A percentile compares a stretch with the other conserved stretches of the same genome.
Evolutionary conservation across 2,888 invertebrate genomes (phyloP).

Genomic region (Acrocera orbiculus): DNA sequence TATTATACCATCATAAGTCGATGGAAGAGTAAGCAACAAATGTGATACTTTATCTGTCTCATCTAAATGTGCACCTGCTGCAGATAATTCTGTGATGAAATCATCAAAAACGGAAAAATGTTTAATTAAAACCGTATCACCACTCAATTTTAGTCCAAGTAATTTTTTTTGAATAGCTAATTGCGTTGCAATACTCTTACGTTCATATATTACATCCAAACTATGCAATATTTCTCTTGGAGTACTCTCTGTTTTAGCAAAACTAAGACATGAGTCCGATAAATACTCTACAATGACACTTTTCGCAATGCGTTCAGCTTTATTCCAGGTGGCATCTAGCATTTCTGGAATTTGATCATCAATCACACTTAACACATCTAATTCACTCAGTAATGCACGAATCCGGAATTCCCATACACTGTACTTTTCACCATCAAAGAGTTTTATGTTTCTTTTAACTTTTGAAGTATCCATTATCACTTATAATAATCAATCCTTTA

Average conservation of each 20-base stretch:
- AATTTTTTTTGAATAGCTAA: constrained; percentile 6
- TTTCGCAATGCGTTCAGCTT: not conserved
- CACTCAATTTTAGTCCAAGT: constrained; percentile 6
- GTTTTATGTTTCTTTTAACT: too few relatives aligned
- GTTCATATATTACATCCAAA: constrained; percentile 6
- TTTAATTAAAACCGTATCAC: constrained; percentile 2
- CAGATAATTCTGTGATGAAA: constrained; percentile 18
- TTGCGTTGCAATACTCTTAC: constrained; percentile 7
- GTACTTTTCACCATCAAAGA: constrained; percentile 5
- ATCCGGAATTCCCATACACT: too few relatives aligned
- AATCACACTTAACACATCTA: not conserved
- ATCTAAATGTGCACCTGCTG: constrained; percentile 21
- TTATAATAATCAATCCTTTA: too few relatives aligned
- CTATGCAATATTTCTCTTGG: constrained; percentile 6
- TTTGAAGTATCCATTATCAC: too few relatives aligned
- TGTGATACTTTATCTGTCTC: constrained; percentile 23
- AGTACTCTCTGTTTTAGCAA: constrained; percentile 1
- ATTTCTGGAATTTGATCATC: not conserved
- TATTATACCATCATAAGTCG: constrained; percentile 20
- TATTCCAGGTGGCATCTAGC: not conserved
- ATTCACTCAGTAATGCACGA: too few relatives aligned
- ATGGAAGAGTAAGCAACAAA: constrained; percentile 20
- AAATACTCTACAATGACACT: constrained; percentile 6
- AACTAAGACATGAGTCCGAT: constrained; percentile 5
- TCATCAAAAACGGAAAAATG: constrained; percentile 21